Evolutionary conservation across 2,113 vertebrate species (phyloP), one percentile per base, ranked within the genome.

Genomic region (Gavia stellata): DNA sequence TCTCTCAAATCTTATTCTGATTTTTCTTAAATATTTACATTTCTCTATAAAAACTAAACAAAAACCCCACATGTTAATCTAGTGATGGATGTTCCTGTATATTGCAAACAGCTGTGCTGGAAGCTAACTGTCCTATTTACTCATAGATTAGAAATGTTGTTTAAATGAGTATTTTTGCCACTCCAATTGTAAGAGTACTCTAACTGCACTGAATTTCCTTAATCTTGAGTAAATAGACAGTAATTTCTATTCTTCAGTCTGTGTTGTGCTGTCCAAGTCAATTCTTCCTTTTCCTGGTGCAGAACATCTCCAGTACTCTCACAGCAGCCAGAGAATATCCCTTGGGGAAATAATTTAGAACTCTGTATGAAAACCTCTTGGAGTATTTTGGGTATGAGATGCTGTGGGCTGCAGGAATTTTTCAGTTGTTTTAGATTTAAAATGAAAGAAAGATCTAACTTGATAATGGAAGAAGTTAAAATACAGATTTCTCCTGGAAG

Each of bases 41-140:
- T 0, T 40, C 1, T 58, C 3, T 25, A 2, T 58, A 50, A 73
- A 92, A 66, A 0, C 4, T 16, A 19, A 1, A 28, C 3, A 50
- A 8, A 8, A 5, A 1, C 7, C 12, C 9, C 17, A 7, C 1
- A 2, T 59, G 4, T 31, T 59, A 63, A 31, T 24, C 13, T 79
- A 34, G 23, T 17, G 12, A 29, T 67, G 24, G 8, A 17, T 81
- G 15, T 52, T 87, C 6, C 6, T 78, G 4, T 47, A 4, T 59
- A 7, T 23, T 86, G 17, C 0, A 33, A 71, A 5, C 5, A 78
- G 5, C 29, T 71, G 15, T 65, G 10, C 8, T 84, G 26, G 34
- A 78, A 88, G 10, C 1, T 34, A 68, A 19, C 21, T 68, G 12
- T 49, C 5, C 14, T 68, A 20, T 70, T 77, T 83, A 66, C 3